Evolutionary conservation across 2,797 vertebrate genomes (phyloP).

Genomic region (Buphagus erythrorhynchus): DNA sequence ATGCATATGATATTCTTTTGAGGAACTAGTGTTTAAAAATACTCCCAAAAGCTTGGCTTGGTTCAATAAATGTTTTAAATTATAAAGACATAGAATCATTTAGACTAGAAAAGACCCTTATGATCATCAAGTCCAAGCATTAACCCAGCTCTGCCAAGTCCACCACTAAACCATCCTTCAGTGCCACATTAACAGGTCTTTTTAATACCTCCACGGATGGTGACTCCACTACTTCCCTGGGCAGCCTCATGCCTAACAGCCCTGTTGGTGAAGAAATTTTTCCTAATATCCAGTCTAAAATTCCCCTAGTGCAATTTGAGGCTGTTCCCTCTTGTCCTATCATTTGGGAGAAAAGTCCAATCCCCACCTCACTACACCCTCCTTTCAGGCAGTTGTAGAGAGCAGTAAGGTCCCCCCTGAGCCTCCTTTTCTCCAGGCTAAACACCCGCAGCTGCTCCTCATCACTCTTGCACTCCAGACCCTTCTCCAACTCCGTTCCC

Average conservation of each 20-base stretch:
- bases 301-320: background rate
- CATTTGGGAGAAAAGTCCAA: no score
- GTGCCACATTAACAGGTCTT: background rate
- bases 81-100: background rate
- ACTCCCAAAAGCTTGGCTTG: background rate
- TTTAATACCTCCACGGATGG: background rate
- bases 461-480: background rate
- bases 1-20: background rate
- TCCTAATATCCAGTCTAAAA: background rate
- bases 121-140: background rate
- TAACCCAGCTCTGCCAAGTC: background rate
- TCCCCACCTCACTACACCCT: background rate
- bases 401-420: background rate
- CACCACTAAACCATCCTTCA: background rate
- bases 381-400: background rate
- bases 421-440: background rate
- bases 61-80: background rate
- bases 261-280: background rate
- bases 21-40: background rate
- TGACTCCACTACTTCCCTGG: background rate
- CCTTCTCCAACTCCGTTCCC: rapidly evolving
- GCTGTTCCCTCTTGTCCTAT: background rate
- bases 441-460: background rate
- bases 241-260: background rate
- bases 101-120: background rate